These are phyloP conservation scores for Mesodorylaimus sp. DNA, from an alignment of 2,888 invertebrate genomes.

Conservation along the genomic window DNA sequence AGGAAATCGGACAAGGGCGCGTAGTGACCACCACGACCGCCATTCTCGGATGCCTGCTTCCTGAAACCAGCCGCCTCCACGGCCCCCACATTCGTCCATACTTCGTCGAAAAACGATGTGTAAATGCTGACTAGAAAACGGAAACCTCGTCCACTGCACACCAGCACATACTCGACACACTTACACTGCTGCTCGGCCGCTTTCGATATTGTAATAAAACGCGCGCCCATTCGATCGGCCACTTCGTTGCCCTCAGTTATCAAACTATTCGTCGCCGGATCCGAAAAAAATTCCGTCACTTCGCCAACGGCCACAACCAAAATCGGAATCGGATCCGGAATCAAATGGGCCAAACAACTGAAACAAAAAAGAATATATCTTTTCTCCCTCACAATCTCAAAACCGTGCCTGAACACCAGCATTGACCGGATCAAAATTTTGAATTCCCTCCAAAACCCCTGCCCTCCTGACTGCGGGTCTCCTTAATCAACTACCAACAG, in stretches of 20 bases:
- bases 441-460: too few relatives aligned
- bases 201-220: slow-evolving; percentile 73
- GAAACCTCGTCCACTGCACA: neutral
- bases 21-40: too few relatives aligned
- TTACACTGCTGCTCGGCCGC: slow-evolving; percentile 68
- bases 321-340: slow-evolving; percentile 78
- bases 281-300: slow-evolving; percentile 70
- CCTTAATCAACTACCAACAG: too few relatives aligned
- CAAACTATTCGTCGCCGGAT: slow-evolving; percentile 66
- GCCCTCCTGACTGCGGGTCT: too few relatives aligned
- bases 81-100: slow-evolving; percentile 84
- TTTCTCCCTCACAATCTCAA: neutral
- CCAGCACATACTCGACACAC: slow-evolving; percentile 19
- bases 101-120: slow-evolving; percentile 84
- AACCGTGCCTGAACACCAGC: neutral
- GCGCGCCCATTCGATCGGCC: slow-evolving; percentile 68
- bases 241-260: slow-evolving; percentile 81
- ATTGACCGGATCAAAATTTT: neutral
- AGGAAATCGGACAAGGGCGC: too few relatives aligned
- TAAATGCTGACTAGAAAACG: slow-evolving; percentile 59
- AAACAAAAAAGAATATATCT: slow-evolving; percentile 6
- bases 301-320: slow-evolving; percentile 67
- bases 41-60: too few relatives aligned
- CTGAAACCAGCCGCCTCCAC: slow-evolving; percentile 50
- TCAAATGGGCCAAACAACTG: slow-evolving; percentile 16